Percentiles rank a stretch among this genome's conserved stretches.
phyloP scores from a whole-genome alignment of 2,113 vertebrate genomes.

The Genyomyrus donnyi region DNA sequence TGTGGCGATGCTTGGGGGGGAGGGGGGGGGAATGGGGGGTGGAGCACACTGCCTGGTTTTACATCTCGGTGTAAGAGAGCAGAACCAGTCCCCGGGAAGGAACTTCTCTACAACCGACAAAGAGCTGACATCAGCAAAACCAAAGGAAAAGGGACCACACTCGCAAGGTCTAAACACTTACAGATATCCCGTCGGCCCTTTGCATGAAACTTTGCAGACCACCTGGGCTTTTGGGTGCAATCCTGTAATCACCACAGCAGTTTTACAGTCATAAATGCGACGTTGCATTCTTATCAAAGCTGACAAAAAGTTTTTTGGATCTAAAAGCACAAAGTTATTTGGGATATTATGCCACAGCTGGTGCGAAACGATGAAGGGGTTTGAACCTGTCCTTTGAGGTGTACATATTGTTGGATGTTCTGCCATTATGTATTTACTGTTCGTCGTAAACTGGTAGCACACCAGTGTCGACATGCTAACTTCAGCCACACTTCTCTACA shows the following conservation, averaged over 20 bases:
- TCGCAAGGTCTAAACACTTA: constrained; percentile 29
- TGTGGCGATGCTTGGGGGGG: not conserved
- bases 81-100: not conserved
- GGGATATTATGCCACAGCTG: not conserved
- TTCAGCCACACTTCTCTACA: not conserved
- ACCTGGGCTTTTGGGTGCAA: not conserved
- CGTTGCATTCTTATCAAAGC: not conserved
- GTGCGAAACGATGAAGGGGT: not conserved
- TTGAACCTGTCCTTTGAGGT: not conserved
- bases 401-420: not conserved
- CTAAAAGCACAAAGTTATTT: not conserved
- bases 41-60: not conserved
- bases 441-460: not conserved
- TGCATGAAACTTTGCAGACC: not conserved
- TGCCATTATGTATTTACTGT: not conserved
- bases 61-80: not conserved
- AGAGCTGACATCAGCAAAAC: constrained; percentile 34
- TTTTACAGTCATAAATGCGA: not conserved
- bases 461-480: not conserved
- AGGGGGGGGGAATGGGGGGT: too few species aligned
- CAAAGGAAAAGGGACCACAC: constrained; percentile 46
- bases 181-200: not conserved
- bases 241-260: not conserved
- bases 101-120: not conserved
- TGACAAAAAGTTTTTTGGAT: not conserved